Evolutionary conservation across 2,888 invertebrate genomes (phyloP), one percentile per base, ranked within the genome.

Genomic region (Baccha elongata): DNA sequence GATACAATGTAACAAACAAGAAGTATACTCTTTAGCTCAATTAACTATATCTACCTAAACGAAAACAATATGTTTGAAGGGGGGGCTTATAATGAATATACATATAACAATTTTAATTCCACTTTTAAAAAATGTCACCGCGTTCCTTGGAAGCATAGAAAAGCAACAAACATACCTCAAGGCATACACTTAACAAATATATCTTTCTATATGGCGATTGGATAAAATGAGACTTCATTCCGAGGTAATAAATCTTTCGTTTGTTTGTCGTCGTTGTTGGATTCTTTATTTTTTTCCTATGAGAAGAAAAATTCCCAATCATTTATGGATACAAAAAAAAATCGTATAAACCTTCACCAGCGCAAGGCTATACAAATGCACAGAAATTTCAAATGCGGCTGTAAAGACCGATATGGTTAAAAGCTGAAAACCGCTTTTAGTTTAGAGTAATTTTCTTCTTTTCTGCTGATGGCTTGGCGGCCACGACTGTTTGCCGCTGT

Each of bases 191-290:
- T 15, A 37, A 58, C 37, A 40, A 40, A 40, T 58, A 58, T 58
- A 58, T 23, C 23, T 58, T 40, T 40, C 44, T 60, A 60, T 60
- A 60, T 72, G 53, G 53, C 55, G 74, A 69, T 80, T 80, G 80
- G 55, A 71, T 75, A 48, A 81, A 81, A 81, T 71, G 76, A 62
- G 71, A 71, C 76, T 76, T 72, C 81, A 83, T 72, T 83, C 48
- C 76, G 32, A 53, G 48, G 72, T 72, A 83, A 76, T 83, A 76
- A 83, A 83, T 83, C 81, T 72, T 52, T 65, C 71, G 60, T 72
- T 71, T 72, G 76, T 65, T 64, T 69, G 68, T 69, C 79, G 44
- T 76, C 42, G 55, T 50, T 44, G 62, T 58, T 78, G 69, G 50
- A 64, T 78, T 53, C 52, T 37, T 62, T 65, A 37, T 62, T 37